Conservation (phyloP, 2,888 invertebrate genomes). For the Aleiodes leptofemur region DNA sequence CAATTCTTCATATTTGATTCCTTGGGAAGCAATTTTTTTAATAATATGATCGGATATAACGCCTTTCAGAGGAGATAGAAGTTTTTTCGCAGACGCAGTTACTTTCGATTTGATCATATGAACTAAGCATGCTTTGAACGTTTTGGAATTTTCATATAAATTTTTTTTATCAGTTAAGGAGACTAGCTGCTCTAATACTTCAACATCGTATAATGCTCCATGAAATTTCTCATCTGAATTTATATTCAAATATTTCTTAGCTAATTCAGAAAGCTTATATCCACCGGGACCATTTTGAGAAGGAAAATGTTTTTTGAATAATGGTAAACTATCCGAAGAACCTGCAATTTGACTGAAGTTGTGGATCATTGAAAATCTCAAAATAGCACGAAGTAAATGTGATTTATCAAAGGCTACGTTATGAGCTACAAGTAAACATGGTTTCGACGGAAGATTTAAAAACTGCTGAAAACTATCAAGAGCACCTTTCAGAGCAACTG, state of each 20-base stretch:
- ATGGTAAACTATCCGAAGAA: neutral
- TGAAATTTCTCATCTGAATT: constrained; percentile 22
- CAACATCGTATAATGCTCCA: constrained; percentile 39
- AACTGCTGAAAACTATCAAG: constrained; percentile 28
- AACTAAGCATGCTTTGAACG: constrained; percentile 21
- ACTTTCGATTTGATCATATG: constrained; percentile 12
- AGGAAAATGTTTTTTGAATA: constrained; percentile 8
- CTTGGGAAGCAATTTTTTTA: constrained; percentile 26
- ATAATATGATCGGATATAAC: constrained; percentile 27
- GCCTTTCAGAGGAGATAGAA: constrained; percentile 26
- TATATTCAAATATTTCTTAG: constrained; percentile 8
- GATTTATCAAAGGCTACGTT: constrained; percentile 33
- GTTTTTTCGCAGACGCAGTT: constrained; percentile 5
- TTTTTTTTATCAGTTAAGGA: constrained; percentile 9
- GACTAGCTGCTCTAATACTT: constrained; percentile 29
- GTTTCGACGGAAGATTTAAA: constrained; percentile 9
- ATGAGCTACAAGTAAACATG: constrained; percentile 38
- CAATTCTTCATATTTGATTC: constrained; percentile 12
- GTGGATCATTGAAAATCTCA: constrained; percentile 20
- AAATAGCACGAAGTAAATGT: constrained; percentile 23
- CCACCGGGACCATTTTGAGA: neutral
- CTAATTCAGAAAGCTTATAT: constrained; percentile 16
- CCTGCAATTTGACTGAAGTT: constrained; percentile 19
- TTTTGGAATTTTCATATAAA: constrained; percentile 34
- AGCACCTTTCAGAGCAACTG: constrained; percentile 29